Percentiles rank a stretch among this genome's conserved stretches.
These are phyloP conservation scores for Phrixothrix hirtus DNA, from an alignment of 2,888 invertebrate species.

Conservation along the genomic window DNA sequence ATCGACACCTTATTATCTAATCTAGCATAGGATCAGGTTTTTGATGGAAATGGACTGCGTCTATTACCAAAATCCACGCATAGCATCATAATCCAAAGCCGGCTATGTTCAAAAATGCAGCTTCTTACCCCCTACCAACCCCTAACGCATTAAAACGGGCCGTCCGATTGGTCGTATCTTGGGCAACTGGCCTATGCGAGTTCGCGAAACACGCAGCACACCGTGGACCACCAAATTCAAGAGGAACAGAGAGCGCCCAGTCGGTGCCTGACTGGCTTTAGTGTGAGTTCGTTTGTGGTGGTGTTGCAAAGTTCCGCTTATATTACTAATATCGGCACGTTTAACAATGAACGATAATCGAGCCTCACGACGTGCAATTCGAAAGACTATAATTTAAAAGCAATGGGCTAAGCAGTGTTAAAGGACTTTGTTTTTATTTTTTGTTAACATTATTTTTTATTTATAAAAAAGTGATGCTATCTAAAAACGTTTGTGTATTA, in stretches of 20 bases:
- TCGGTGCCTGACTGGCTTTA: slow-evolving; percentile 47
- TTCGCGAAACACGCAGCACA: slow-evolving; percentile 52
- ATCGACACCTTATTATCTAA: slow-evolving; percentile 31
- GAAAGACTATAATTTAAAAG: slow-evolving; percentile 26
- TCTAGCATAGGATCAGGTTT: slow-evolving; percentile 24
- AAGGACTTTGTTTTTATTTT: slow-evolving; percentile 42
- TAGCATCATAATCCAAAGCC: slow-evolving; percentile 35
- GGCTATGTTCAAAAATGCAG: slow-evolving; percentile 54
- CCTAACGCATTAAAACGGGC: slow-evolving; percentile 50
- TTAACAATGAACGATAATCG: slow-evolving; percentile 21
- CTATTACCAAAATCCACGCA: slow-evolving; percentile 33
- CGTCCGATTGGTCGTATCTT: slow-evolving; percentile 52
- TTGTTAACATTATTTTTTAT: slow-evolving; percentile 42
- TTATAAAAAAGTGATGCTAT: slow-evolving; percentile 43
- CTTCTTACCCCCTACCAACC: slow-evolving; percentile 53
- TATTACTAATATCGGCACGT: slow-evolving; percentile 15
- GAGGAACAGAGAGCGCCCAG: slow-evolving; percentile 45
- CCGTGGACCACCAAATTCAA: slow-evolving; percentile 48
- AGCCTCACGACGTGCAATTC: slow-evolving; percentile 15
- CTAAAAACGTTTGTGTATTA: slow-evolving; percentile 32
- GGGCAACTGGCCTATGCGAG: slow-evolving; percentile 48
- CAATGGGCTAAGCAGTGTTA: slow-evolving; percentile 49
- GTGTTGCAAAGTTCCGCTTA: slow-evolving; percentile 15
- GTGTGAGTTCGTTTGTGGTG: slow-evolving; percentile 20
- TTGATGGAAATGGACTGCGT: slow-evolving; percentile 29